Evolutionary conservation across 2,888 invertebrate species (phyloP).

Genomic region (Himalopsyche kuldschensis): DNA sequence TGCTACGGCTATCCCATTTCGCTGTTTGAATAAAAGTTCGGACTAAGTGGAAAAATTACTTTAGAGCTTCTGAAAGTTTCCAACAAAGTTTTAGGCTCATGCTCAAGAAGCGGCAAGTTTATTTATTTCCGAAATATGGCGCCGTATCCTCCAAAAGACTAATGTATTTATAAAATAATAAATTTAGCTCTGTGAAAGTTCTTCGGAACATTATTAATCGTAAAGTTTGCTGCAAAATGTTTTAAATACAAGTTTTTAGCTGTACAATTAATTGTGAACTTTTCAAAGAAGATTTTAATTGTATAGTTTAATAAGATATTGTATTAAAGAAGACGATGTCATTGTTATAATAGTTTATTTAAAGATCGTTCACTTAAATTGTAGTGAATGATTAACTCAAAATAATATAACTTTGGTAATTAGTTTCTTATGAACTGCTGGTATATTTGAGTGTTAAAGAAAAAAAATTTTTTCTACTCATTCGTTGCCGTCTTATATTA

Average conservation of each 20-base stretch:
- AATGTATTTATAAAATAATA: slow-evolving; percentile 1
- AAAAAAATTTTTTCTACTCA: no score
- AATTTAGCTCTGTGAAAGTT: neutral
- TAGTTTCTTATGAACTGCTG: no score
- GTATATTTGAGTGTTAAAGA: no score
- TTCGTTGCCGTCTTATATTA: no score
- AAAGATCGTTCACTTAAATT: no score
- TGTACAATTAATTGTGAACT: neutral
- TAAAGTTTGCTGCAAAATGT: neutral
- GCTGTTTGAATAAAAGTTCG: neutral
- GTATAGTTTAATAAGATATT: neutral
- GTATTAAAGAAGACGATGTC: neutral
- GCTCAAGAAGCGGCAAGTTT: neutral
- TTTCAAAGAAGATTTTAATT: neutral
- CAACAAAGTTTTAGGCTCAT: neutral
- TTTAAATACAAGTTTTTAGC: neutral
- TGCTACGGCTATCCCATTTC: neutral
- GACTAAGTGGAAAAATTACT: neutral
- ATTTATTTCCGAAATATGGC: neutral
- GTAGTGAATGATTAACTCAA: no score
- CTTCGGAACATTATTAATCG: neutral
- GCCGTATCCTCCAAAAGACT: neutral
- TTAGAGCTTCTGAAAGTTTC: neutral
- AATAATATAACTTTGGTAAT: no score
- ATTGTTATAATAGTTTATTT: neutral